Percentiles rank a stretch among this genome's conserved stretches.
Evolutionary conservation across 2,797 vertebrate genomes (phyloP).

Genomic region (Typhlichthys subterraneus): DNA sequence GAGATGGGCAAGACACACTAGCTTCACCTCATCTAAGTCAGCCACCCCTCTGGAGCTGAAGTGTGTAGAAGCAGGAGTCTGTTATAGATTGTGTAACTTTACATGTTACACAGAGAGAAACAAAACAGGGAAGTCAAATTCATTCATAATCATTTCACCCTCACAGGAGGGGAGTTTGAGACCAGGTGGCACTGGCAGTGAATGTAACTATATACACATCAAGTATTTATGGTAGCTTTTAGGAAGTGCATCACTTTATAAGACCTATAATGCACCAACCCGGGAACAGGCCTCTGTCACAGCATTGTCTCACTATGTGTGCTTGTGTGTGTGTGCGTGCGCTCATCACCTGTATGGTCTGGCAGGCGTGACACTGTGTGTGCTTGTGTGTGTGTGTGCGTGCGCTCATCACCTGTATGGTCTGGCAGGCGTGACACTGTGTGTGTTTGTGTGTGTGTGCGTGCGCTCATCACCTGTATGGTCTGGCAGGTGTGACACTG

Average conservation of each 20-base stretch:
- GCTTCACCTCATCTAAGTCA: slow-evolving; percentile 10
- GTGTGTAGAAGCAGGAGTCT: not conserved
- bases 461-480: not conserved
- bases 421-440: slow-evolving; percentile 91
- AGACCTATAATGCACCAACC: too few relatives aligned
- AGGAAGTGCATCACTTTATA: too few relatives aligned
- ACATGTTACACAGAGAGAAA: too few relatives aligned
- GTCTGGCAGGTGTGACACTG: not conserved
- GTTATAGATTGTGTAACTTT: too few relatives aligned
- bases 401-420: slow-evolving; percentile 84
- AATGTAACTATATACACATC: too few relatives aligned
- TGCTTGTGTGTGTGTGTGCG: too few relatives aligned
- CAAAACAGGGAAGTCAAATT: too few relatives aligned
- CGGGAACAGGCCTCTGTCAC: too few relatives aligned
- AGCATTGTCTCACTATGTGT: not conserved
- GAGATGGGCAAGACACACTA: slow-evolving; percentile 31
- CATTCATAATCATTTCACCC: too few relatives aligned
- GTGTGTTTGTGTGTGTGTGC: not conserved
- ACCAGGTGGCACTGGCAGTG: too few relatives aligned
- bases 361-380: not conserved
- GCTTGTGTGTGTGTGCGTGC: not conserved
- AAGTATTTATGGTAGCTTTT: too few relatives aligned
- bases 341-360: not conserved
- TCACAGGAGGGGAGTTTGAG: too few relatives aligned
- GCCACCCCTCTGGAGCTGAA: not conserved